A percentile compares a stretch with the other conserved stretches of the same genome.
Conservation (phyloP, 1,140 invertebrate species). For the Drosophila pachea region DNA sequence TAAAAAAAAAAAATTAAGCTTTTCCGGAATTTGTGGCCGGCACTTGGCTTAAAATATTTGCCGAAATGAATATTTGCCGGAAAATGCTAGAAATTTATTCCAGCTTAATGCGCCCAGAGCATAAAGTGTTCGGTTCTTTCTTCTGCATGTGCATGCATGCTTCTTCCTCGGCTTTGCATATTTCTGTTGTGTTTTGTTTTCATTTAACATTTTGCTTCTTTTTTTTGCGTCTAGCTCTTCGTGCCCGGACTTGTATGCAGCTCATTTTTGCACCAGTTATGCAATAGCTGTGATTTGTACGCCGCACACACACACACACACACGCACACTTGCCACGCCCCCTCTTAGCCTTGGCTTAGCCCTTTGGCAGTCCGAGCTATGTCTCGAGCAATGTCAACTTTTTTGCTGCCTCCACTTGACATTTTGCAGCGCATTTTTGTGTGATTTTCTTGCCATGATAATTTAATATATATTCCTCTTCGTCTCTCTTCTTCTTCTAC, state of each 20-base stretch:
- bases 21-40: background rate
- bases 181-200: slow-evolving; percentile 5
- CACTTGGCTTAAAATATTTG: background rate
- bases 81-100: background rate
- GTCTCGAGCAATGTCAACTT: slow-evolving; percentile 63
- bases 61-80: background rate
- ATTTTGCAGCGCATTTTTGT: slow-evolving; percentile 41
- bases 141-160: background rate
- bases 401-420: slow-evolving; percentile 30
- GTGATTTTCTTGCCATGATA: slow-evolving; percentile 25
- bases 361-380: slow-evolving; percentile 37
- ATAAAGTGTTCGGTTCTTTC: background rate
- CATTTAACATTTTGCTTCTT: slow-evolving; percentile 2
- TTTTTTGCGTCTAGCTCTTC: slow-evolving; percentile 5
- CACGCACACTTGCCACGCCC: background rate
- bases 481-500: slow-evolving; percentile 19
- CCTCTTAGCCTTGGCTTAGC: background rate
- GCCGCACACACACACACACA: background rate
- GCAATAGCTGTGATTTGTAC: slow-evolving; percentile 50
- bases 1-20: too few species aligned
- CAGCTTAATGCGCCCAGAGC: slow-evolving; percentile 5
- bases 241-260: slow-evolving; percentile 30
- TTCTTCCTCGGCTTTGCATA: background rate
- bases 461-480: slow-evolving; percentile 47
- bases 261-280: slow-evolving; percentile 44